Conservation (phyloP, 2,888 invertebrate genomes). For the Acanthosepion lycidas region DNA sequence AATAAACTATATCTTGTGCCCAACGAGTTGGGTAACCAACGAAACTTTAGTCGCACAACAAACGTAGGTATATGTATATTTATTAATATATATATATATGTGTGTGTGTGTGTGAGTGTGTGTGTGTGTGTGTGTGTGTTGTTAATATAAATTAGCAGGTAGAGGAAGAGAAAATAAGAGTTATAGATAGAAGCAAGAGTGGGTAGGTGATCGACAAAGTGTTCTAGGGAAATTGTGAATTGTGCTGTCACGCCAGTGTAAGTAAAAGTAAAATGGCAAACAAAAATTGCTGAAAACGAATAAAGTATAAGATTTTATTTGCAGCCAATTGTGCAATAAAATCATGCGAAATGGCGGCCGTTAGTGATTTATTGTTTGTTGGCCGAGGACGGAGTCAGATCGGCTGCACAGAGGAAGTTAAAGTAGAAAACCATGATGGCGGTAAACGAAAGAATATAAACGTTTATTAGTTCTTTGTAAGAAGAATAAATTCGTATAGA, state of each 20-base stretch:
- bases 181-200: neutral
- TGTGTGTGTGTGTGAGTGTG: too few species aligned
- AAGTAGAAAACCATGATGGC: neutral
- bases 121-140: too few species aligned
- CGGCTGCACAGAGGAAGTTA: neutral
- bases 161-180: neutral
- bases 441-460: neutral
- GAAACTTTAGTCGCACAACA: too few species aligned
- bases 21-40: too few species aligned
- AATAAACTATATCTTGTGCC: too few species aligned
- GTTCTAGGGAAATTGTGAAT: neutral
- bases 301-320: neutral
- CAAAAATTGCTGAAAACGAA: neutral
- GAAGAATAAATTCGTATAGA: neutral
- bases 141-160: neutral
- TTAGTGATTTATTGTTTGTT: neutral
- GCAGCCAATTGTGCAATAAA: conserved; percentile 11
- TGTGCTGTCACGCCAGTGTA: neutral
- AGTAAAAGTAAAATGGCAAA: neutral
- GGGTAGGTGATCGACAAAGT: neutral
- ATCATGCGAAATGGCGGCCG: neutral
- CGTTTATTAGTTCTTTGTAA: neutral
- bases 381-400: neutral
- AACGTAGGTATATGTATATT: too few species aligned
- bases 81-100: too few species aligned